A percentile compares a stretch with the other conserved stretches of the same genome.
Conservation (phyloP, 1,140 invertebrate species). For the Halictus rubicundus region DNA sequence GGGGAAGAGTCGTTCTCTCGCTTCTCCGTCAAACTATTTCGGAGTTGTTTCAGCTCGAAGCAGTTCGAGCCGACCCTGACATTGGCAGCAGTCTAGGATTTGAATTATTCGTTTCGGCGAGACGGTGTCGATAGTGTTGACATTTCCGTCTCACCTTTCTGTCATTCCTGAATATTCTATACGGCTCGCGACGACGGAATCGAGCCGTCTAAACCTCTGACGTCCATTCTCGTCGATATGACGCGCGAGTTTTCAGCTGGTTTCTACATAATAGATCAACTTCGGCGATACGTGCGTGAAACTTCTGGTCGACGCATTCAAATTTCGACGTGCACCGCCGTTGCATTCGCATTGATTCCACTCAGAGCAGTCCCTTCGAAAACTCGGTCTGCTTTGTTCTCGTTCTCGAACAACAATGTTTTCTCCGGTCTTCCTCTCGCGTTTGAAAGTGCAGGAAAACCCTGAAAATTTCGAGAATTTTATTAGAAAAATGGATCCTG, state of each 20-base stretch:
- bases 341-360: constrained; percentile 49
- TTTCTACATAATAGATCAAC: background rate
- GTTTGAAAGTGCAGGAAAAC: no score
- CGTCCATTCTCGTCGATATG: background rate
- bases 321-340: background rate
- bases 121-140: background rate
- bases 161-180: constrained; percentile 11
- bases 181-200: background rate
- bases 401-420: no score
- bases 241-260: background rate
- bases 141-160: background rate
- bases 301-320: background rate
- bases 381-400: background rate
- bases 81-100: background rate
- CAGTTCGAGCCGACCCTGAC: background rate
- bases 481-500: no score
- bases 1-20: no score
- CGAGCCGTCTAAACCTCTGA: background rate
- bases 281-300: background rate
- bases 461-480: no score
- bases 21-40: background rate
- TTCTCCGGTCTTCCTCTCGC: no score
- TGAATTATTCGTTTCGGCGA: background rate
- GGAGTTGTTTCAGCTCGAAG: background rate
- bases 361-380: background rate